These are phyloP conservation scores for Irena cyanogastra DNA, from an alignment of 2,113 vertebrate genomes.

Conservation along the genomic window DNA sequence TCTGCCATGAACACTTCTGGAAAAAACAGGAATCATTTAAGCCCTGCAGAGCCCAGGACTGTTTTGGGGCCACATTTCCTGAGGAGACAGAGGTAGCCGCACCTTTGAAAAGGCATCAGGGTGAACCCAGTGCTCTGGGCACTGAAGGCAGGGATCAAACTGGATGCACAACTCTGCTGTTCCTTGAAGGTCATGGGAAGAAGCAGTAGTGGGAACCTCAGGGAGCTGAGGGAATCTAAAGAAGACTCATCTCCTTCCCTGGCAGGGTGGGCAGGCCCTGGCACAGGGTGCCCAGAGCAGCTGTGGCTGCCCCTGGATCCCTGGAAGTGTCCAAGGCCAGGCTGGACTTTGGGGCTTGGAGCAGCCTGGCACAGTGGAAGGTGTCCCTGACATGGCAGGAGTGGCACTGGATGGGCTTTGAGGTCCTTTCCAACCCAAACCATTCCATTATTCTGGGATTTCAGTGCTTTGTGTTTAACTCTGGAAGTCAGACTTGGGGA, in stretches of 20 bases:
- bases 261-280: neutral
- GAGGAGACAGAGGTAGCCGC: neutral
- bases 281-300: neutral
- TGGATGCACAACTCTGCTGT: neutral
- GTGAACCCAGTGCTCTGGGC: neutral
- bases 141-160: neutral
- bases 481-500: neutral
- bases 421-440: neutral
- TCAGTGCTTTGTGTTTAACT: neutral
- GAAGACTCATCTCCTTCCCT: neutral
- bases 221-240: neutral
- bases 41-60: neutral
- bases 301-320: neutral
- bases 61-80: neutral
- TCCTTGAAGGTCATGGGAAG: neutral
- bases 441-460: neutral
- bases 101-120: neutral
- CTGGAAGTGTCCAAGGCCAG: neutral
- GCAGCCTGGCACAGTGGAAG: neutral
- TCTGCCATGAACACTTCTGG: neutral
- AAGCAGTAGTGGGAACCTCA: neutral
- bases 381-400: neutral
- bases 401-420: rapidly evolving
- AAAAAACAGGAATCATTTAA: neutral
- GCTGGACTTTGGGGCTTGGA: rapidly evolving